Base-by-base conservation (phyloP, 92 coral and sea anemone species). In the Bergia puertoricense region DNA sequence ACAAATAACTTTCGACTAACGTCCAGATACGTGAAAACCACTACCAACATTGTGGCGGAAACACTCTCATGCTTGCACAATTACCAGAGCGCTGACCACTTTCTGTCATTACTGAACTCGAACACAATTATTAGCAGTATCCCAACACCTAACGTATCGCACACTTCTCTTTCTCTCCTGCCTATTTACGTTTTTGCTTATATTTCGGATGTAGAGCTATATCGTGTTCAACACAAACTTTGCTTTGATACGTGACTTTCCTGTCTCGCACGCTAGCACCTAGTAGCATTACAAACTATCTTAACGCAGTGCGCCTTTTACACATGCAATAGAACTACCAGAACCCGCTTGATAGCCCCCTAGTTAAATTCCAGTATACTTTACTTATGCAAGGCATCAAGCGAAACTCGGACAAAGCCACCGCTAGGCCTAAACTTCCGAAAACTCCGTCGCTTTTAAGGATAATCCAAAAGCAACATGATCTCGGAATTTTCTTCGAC, bases 51-150 rank as follows among this genome's bases (percentile, higher is more conserved):
- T 2, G 5, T 88, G 13, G 93, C 93, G 45, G 91, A 91, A 48
- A 87, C 80, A 0, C 65, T 91, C 8, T 88, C 91, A 39, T 77
- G 88, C 71, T 81, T 90, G 65, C 92, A 86, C 74, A 82, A 80
- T 51, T 74, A 23, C 76, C 76, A 71, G 76, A 36, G 76, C 76
- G 76, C 76, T 11, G 76, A 71, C 10, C 76, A 71, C 76, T 71
- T 71, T 2, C 6, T 71, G 6, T n/a, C 76, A 80, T 50, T 39
- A 81, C 36, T 68, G 18, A 46, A 40, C 76, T 41, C 86, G 6
- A n/a, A 7, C 46, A 65, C 48, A 18, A 22, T 41, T 46, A 46
- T 36, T 30, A 30, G 30, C 30, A 30, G 30, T 30, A 30, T 30
- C 30, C 30, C 30, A 30, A 30, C 30, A 30, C 30, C 30, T 30